phyloP scores from a whole-genome alignment of 1,140 invertebrate genomes.

The Drosophila bifasciata region DNA sequence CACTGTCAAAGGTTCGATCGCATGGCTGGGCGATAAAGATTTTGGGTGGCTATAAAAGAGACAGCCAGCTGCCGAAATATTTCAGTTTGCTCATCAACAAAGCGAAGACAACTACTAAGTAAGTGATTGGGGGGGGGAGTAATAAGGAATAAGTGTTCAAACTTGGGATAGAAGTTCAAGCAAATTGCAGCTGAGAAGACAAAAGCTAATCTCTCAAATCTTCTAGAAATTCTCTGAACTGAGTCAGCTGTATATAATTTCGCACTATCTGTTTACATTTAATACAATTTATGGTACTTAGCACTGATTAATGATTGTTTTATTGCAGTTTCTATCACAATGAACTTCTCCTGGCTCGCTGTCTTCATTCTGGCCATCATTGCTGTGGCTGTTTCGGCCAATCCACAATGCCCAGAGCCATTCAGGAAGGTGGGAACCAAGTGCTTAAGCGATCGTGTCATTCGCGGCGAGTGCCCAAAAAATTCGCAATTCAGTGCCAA shows the following conservation, averaged over 20 bases:
- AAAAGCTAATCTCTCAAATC: too few species aligned
- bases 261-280: neutral
- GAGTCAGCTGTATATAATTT: neutral
- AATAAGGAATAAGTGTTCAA: too few species aligned
- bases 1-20: slow-evolving; percentile 64
- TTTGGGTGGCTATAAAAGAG: slow-evolving; percentile 59
- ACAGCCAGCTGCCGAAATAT: slow-evolving; percentile 18
- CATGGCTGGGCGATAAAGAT: slow-evolving; percentile 21
- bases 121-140: slow-evolving; percentile 5
- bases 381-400: slow-evolving; percentile 50
- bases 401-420: slow-evolving; percentile 38
- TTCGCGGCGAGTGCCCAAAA: slow-evolving; percentile 65
- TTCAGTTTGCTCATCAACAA: slow-evolving; percentile 53
- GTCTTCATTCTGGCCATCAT: slow-evolving; percentile 66
- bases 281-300: neutral
- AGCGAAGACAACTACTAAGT: slow-evolving; percentile 38
- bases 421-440: slow-evolving; percentile 31
- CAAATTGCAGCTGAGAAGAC: too few species aligned
- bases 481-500: slow-evolving; percentile 52
- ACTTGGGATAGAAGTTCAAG: too few species aligned
- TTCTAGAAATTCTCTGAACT: too few species aligned
- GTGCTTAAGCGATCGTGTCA: slow-evolving; percentile 51
- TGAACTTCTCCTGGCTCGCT: slow-evolving; percentile 77
- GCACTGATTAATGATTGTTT: neutral
- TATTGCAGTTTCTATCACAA: slow-evolving; percentile 21